A percentile compares a stretch with the other conserved stretches of the same genome.
Conservation (phyloP, 2,113 vertebrate genomes). For the Trichomycterus rosablanca region DNA sequence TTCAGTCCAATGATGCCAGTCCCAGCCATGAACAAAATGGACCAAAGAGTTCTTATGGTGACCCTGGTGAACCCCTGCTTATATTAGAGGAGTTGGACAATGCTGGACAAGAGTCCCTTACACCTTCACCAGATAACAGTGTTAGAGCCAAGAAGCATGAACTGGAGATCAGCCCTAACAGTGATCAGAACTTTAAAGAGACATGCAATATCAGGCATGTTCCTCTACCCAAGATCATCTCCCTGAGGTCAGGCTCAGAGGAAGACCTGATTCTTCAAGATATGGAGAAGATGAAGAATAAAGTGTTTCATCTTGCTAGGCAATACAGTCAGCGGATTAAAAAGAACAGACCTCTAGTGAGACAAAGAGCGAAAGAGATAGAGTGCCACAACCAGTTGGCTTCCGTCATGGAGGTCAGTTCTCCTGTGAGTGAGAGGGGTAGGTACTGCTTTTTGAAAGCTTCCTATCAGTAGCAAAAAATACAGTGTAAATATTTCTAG, state of each 20-base stretch:
- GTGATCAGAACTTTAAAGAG: slow-evolving; percentile 40
- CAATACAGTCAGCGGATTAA: slow-evolving; percentile 95
- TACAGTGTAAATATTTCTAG: not conserved
- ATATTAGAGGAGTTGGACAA: slow-evolving; percentile 74
- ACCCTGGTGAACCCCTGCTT: slow-evolving; percentile 54
- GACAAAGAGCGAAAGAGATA: slow-evolving; percentile 39
- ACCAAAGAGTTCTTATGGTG: slow-evolving; percentile 20
- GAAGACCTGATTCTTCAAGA: slow-evolving; percentile 69
- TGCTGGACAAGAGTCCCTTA: slow-evolving; percentile 53
- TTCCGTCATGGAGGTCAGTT: slow-evolving; percentile 60
- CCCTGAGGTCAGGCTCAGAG: slow-evolving; percentile 61
- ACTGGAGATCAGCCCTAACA: slow-evolving; percentile 37
- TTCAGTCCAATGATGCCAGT: not conserved
- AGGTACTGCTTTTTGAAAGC: slow-evolving; percentile 29
- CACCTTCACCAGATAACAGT: slow-evolving; percentile 44
- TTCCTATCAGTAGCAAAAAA: not conserved
- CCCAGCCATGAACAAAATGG: slow-evolving; percentile 25
- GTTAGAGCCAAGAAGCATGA: slow-evolving; percentile 33
- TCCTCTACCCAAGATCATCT: slow-evolving; percentile 63
- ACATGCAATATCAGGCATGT: slow-evolving; percentile 42
- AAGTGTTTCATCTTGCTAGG: slow-evolving; percentile 88
- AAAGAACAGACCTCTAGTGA: slow-evolving; percentile 59
- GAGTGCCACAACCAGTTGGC: slow-evolving; percentile 45
- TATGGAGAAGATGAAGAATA: slow-evolving; percentile 76
- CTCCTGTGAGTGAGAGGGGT: slow-evolving; percentile 54